A percentile compares a stretch with the other conserved stretches of the same genome.
Conservation (phyloP, 2,797 vertebrate species). For the Heterohyrax brucei region DNA sequence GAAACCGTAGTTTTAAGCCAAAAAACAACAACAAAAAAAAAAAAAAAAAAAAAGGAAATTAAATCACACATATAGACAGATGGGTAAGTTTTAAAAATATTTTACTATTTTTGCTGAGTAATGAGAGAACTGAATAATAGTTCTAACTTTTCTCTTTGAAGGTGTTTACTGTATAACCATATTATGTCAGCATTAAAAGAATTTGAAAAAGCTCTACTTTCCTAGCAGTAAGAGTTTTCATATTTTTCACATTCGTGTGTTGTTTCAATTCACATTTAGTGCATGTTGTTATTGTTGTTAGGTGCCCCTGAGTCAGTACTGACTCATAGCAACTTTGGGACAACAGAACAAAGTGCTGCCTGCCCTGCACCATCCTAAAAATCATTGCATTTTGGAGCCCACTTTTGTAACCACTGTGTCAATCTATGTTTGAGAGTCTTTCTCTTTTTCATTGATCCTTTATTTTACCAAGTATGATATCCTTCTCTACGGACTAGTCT, state of each 20-base stretch:
- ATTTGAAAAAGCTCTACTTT: constrained; percentile 4
- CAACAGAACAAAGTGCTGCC: too few relatives aligned
- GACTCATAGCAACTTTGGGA: too few relatives aligned
- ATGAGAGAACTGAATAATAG: constrained; percentile 42
- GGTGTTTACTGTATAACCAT: not conserved
- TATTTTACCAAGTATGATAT: too few relatives aligned
- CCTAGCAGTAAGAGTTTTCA: not conserved
- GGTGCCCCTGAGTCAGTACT: too few relatives aligned
- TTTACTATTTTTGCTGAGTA: constrained; percentile 21
- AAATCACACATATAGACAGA: not conserved
- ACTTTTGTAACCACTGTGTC: too few relatives aligned
- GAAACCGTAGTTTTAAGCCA: constrained; percentile 19
- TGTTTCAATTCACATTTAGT: too few relatives aligned
- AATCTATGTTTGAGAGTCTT: too few relatives aligned
- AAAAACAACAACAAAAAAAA: not conserved
- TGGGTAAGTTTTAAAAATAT: not conserved
- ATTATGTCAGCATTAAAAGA: not conserved
- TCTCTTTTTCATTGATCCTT: too few relatives aligned
- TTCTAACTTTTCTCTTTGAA: not conserved
- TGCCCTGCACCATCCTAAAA: too few relatives aligned
- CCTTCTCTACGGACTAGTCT: too few relatives aligned
- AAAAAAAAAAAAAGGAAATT: not conserved
- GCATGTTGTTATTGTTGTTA: too few relatives aligned
- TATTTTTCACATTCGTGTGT: not conserved
- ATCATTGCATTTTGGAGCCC: too few relatives aligned